Conservation (phyloP, 2,797 vertebrate species). For the Poecilia velifera region DNA sequence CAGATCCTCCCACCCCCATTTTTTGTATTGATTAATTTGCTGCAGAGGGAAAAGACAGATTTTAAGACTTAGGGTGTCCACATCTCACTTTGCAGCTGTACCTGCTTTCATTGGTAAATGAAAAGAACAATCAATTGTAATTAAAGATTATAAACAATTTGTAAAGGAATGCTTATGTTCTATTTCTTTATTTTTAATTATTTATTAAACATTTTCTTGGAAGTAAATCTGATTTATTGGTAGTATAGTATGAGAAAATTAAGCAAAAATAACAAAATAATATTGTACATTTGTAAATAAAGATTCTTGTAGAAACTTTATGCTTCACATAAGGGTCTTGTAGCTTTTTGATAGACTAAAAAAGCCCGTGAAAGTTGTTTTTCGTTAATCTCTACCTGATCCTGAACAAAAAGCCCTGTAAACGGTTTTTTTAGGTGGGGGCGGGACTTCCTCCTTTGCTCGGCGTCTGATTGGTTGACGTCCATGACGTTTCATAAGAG, state of each 20-base stretch:
- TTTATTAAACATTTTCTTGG: neutral
- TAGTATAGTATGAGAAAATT: neutral
- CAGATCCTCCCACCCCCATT: too few relatives aligned
- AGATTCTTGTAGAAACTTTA: neutral
- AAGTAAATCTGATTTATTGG: neutral
- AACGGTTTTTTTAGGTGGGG: neutral
- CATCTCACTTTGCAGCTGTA: neutral
- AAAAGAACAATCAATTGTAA: neutral
- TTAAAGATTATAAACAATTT: neutral
- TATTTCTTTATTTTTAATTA: neutral
- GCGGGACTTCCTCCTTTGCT: constrained; percentile 50
- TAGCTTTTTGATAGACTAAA: neutral
- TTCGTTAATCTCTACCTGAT: neutral
- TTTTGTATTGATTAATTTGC: neutral
- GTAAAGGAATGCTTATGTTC: neutral
- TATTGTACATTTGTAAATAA: neutral
- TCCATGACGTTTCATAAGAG: constrained; percentile 30
- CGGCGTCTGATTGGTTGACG: constrained; percentile 59
- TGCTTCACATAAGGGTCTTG: neutral
- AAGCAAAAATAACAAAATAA: neutral
- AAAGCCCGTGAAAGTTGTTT: neutral
- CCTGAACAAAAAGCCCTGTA: too few relatives aligned
- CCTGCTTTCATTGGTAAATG: neutral
- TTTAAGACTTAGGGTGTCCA: neutral
- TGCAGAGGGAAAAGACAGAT: neutral